Evolutionary conservation across 1,140 invertebrate genomes (phyloP), one percentile per base, ranked within the genome.

Genomic region (Zaprionus nigranus): DNA sequence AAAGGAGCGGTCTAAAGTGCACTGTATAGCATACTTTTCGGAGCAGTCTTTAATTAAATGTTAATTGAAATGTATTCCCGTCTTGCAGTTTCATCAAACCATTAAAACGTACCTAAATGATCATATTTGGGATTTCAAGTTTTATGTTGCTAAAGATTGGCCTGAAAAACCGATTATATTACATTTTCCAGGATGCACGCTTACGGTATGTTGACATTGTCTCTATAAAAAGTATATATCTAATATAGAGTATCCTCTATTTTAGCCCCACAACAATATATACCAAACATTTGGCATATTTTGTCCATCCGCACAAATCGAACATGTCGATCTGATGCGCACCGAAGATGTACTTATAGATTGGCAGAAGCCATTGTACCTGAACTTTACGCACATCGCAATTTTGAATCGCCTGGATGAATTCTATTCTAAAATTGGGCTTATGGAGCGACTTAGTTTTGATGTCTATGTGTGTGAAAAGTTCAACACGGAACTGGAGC

Each of bases 61-160:
- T n/a, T n/a, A n/a, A n/a, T 3, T 34, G 3, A 34, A 11, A 34
- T 34, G 30, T 11, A 3, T 34, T 34, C 0, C 7, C 12, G 3
- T 1, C 12, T 75, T 64, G 28, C 94, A 97, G 96, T 97, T 97
- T 94, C 96, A 97, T 94, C 96, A 97, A 94, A 97, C 96, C 83
- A 94, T 97, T 92, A 95, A 96, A 94, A 97, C 96, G 93, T 97
- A 96, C 94, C 95, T 96, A 92, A 95, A 95, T 93, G 96, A 97
- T 93, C 95, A 95, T 91, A 96, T 97, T 92, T 97, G 96, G 96
- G 95, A 97, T 90, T 97, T 97, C 94, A 94, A 96, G 94, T 97
- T 97, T 94, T 97, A 97, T 95, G 96, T 97, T 90, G 95, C 96
- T 88, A 96, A 97, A 93, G 95, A 94, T 92, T 97, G 96, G 96